These are phyloP conservation scores for Volucella inflata DNA, from an alignment of 2,888 invertebrate genomes.

Conservation along the genomic window DNA sequence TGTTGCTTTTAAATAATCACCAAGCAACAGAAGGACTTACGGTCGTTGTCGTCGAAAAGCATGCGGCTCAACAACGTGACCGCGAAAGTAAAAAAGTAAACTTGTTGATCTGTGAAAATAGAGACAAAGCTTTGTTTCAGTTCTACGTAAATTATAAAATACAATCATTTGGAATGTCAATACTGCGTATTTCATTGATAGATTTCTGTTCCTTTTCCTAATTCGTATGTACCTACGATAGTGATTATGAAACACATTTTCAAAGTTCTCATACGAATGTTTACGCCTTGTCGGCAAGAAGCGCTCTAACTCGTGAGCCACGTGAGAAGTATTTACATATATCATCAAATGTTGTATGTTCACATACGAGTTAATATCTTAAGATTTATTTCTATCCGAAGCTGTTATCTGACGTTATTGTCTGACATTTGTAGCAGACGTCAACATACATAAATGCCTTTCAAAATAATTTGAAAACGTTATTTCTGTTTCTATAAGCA, in stretches of 20 bases:
- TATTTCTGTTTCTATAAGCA: no score
- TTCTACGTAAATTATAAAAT: no score
- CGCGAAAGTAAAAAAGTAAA: constrained; percentile 2
- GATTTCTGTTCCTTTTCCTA: not conserved
- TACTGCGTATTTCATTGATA: not conserved
- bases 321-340: constrained; percentile 54
- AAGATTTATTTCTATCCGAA: no score
- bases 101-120: not conserved
- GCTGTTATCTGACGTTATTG: no score
- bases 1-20: constrained; percentile 37
- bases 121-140: not conserved
- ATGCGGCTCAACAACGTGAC: constrained; percentile 60
- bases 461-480: no score
- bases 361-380: not conserved
- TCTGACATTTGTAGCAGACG: no score
- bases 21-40: not conserved
- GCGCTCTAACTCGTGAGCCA: constrained; percentile 54
- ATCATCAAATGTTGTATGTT: constrained; percentile 6
- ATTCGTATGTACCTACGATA: not conserved
- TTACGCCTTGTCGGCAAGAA: not conserved
- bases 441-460: no score
- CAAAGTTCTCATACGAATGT: not conserved
- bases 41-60: constrained; percentile 29
- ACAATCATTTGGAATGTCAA: no score
- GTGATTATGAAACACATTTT: constrained; percentile 32